phyloP scores from a whole-genome alignment of 2,888 invertebrate genomes.

The Erebia epiphron region DNA sequence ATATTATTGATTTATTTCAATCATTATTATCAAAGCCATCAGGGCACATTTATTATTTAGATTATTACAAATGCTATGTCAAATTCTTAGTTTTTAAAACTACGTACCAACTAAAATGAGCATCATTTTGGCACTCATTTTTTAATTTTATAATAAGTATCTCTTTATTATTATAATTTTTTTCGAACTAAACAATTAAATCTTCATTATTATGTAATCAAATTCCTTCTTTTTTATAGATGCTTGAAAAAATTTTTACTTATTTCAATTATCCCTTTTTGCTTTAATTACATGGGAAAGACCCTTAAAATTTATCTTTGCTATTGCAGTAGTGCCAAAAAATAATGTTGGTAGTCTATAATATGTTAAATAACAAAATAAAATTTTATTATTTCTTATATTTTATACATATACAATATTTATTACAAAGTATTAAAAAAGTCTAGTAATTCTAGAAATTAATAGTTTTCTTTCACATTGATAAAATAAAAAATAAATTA shows the following conservation, averaged over 20 bases:
- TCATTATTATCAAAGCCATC: constrained; percentile 15
- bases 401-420: background rate
- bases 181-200: background rate
- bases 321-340: background rate
- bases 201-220: background rate
- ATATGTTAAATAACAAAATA: background rate
- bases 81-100: constrained; percentile 5
- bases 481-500: background rate
- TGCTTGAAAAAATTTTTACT: background rate
- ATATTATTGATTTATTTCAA: constrained; percentile 12
- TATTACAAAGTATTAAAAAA: background rate
- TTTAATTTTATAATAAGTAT: background rate
- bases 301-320: background rate
- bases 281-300: background rate
- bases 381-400: background rate
- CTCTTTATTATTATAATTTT: background rate
- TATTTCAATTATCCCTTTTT: background rate
- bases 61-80: constrained; percentile 25
- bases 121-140: constrained; percentile 29
- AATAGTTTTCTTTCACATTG: background rate
- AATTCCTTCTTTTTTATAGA: background rate
- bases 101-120: constrained; percentile 26
- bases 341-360: too few relatives aligned
- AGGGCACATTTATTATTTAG: constrained; percentile 13
- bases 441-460: constrained; percentile 2